Percentiles rank a stretch among this genome's conserved stretches.
These are phyloP conservation scores for Drosophila ogumai DNA, from an alignment of 1,140 invertebrate species.

Conservation along the genomic window DNA sequence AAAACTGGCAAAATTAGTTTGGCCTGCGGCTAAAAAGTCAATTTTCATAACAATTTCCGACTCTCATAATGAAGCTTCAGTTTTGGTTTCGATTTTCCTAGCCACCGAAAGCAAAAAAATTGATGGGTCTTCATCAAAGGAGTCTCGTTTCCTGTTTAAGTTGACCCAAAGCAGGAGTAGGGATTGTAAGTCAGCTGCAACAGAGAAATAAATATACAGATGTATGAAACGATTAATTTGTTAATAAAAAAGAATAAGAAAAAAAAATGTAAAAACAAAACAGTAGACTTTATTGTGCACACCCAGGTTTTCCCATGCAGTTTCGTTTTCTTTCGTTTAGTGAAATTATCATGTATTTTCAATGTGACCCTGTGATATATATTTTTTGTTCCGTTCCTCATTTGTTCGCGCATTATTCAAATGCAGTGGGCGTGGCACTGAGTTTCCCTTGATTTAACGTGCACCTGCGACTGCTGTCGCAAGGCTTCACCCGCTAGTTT, in stretches of 20 bases:
- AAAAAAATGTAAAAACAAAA: background rate
- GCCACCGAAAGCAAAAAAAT: conserved; percentile 11
- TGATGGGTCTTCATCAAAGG: background rate
- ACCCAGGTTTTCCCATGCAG: background rate
- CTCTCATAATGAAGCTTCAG: conserved; percentile 74
- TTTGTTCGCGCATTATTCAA: conserved; percentile 51
- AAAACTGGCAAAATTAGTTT: conserved; percentile 74
- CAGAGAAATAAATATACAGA: background rate
- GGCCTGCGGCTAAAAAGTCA: conserved; percentile 73
- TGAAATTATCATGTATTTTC: conserved; percentile 3
- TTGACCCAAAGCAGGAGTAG: background rate
- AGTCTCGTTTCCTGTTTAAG: conserved; percentile 8
- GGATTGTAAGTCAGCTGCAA: background rate
- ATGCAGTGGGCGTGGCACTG: conserved; percentile 40
- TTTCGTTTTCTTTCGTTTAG: background rate
- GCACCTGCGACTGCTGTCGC: conserved; percentile 61
- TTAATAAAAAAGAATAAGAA: background rate
- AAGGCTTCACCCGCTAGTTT: conserved; percentile 35
- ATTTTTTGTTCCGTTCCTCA: conserved; percentile 15
- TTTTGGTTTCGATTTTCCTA: conserved; percentile 67
- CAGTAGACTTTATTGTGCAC: background rate
- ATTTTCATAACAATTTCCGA: conserved; percentile 81
- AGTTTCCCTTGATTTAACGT: conserved; percentile 63
- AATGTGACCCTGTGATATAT: background rate
- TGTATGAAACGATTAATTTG: background rate